Conservation (phyloP, 2,797 vertebrate genomes). For the Carduelis carduelis region DNA sequence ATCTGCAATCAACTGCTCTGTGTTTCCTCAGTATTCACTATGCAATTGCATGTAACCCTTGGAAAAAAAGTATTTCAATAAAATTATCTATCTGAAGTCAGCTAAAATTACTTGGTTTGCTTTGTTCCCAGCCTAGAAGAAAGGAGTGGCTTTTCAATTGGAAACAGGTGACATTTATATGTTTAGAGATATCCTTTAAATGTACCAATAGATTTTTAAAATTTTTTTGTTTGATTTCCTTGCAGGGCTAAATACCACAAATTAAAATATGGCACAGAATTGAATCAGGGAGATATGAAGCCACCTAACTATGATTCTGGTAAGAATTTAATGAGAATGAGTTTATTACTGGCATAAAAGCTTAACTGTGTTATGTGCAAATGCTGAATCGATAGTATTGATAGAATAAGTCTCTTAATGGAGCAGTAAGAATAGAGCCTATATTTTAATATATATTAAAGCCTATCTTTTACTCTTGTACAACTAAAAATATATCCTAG, state of each 20-base stretch:
- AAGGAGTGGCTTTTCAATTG: background rate
- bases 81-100: background rate
- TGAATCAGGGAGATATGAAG: conserved; percentile 98
- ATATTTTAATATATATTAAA: background rate
- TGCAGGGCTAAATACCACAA: conserved; percentile 97
- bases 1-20: background rate
- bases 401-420: background rate
- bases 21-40: background rate
- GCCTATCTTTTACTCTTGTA: background rate
- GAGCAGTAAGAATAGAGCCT: background rate
- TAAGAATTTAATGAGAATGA: conserved; percentile 77
- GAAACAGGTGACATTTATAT: background rate
- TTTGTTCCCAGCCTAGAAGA: background rate
- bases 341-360: background rate
- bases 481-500: background rate
- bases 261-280: conserved; percentile 96
- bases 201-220: background rate
- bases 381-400: background rate
- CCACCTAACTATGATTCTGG: conserved; percentile 97
- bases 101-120: background rate
- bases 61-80: background rate
- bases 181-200: background rate
- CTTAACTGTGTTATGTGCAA: background rate
- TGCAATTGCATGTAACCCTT: background rate
- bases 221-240: conserved; percentile 1